phyloP scores from a whole-genome alignment of 1,140 invertebrate genomes.

The Drosophila obscura region DNA sequence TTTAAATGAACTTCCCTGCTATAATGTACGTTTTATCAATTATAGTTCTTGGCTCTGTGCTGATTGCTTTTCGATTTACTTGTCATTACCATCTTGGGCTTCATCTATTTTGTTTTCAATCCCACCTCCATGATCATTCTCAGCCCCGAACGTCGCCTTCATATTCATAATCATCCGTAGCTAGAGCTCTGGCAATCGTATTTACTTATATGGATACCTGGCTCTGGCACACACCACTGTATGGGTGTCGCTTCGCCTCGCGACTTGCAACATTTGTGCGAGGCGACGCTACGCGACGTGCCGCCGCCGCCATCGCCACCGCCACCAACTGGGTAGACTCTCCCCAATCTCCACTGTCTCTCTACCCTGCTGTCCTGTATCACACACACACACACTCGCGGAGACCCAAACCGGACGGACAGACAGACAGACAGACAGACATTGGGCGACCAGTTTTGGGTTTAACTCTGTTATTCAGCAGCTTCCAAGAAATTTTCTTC shows the following conservation, averaged over 20 bases:
- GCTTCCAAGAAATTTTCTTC: constrained; percentile 68
- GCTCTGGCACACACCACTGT: constrained; percentile 11
- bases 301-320: constrained; percentile 19
- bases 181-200: constrained; percentile 7
- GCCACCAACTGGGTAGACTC: no score
- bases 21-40: not conserved
- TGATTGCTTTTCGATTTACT: constrained; percentile 48
- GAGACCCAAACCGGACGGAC: not conserved
- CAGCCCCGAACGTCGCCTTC: constrained; percentile 23
- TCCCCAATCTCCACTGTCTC: not conserved
- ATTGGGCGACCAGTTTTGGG: constrained; percentile 49
- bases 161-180: constrained; percentile 38
- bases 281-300: constrained; percentile 3
- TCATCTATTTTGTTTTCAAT: constrained; percentile 30
- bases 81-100: constrained; percentile 42
- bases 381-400: no score
- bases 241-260: constrained; percentile 47
- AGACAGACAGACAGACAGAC: constrained; percentile 12
- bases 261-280: constrained; percentile 67
- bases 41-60: constrained; percentile 10
- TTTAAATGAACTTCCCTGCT: not conserved
- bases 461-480: constrained; percentile 44
- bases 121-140: constrained; percentile 33
- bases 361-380: not conserved
- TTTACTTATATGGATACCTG: constrained; percentile 60